Percentiles rank a stretch among this genome's conserved stretches.
Conservation (phyloP, 2,797 vertebrate genomes). For the Sternotherus odoratus region DNA sequence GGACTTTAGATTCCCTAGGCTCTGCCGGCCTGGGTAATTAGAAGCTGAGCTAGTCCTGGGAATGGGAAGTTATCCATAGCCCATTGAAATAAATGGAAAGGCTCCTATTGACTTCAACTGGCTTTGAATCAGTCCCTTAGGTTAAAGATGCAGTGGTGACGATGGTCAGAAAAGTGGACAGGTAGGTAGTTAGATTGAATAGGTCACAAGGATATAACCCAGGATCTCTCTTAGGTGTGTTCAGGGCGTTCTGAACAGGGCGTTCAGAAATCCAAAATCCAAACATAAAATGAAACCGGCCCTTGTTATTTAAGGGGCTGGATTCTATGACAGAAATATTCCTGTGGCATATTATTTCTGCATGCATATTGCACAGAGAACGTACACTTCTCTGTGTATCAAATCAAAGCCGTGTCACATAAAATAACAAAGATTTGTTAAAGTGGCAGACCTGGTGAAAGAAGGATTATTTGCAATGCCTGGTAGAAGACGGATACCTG, state of each 20-base stretch:
- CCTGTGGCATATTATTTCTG: conserved; percentile 6
- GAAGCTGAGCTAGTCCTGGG: neutral
- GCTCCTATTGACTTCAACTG: neutral
- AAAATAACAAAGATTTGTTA: neutral
- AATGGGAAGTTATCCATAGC: neutral
- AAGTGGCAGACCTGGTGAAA: neutral
- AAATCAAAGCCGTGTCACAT: conserved; percentile 14
- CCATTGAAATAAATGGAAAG: neutral
- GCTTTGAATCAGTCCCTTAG: neutral
- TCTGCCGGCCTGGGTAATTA: neutral
- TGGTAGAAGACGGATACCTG: neutral
- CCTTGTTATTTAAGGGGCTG: neutral
- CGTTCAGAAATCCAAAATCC: neutral
- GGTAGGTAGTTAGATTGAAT: neutral
- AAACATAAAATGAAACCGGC: neutral
- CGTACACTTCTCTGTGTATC: neutral
- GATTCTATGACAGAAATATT: neutral
- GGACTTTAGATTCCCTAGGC: neutral
- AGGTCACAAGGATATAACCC: neutral
- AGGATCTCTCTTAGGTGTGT: conserved; percentile 16
- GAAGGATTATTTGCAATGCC: neutral
- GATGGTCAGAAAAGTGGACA: neutral
- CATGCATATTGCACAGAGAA: neutral
- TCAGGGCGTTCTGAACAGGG: neutral
- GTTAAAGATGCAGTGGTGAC: neutral